Evolutionary conservation across 2,888 invertebrate species (phyloP), one percentile per base, ranked within the genome.

Genomic region (Ganaspis brasiliensis): DNA sequence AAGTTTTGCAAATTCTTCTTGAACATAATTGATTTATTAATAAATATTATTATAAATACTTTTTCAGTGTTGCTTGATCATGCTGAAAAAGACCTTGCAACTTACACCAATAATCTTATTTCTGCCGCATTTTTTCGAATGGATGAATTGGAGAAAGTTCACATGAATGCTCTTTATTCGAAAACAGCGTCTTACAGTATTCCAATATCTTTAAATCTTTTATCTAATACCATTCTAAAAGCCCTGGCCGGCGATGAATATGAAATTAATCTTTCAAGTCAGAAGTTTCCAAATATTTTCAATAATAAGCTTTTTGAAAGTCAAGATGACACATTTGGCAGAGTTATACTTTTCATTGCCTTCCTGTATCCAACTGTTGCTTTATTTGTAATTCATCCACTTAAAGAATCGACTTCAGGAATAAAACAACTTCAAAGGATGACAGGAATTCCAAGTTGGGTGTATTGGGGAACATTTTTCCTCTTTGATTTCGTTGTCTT

Each of bases 371-470:
- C 86, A 0, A 83, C 86, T 16, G 57, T 83, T 0, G 91, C 93
- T 0, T 92, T 94, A 82, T 94, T 94, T 79, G 92, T 94, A 1
- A 89, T 94, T 0, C 93, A 96, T 75, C 94, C 95, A 3, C 93
- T 94, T 81, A 91, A 92, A 73, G 96, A 97, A 90, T 92, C 94
- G 10, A 87, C 89, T 6, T 92, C 93, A 0, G 94, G 94, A 72
- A 92, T 96, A 45, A 94, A 95, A 31, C 94, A 94, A 83, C 88
- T 96, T 49, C 96, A 96, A 91, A 89, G 93, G 26, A 94, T 95
- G 94, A 92, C 94, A 0, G 95, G 96, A 3, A 93, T 95, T 31
- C 91, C 94, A 0, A 92, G 93, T 0, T 83, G 90, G 12, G 90
- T 93, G 9, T 95, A 95, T 89, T 97, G 96, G 96, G 55, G 92